Conservation (phyloP, 2,113 vertebrate genomes). For the Amphilophus citrinellus region DNA sequence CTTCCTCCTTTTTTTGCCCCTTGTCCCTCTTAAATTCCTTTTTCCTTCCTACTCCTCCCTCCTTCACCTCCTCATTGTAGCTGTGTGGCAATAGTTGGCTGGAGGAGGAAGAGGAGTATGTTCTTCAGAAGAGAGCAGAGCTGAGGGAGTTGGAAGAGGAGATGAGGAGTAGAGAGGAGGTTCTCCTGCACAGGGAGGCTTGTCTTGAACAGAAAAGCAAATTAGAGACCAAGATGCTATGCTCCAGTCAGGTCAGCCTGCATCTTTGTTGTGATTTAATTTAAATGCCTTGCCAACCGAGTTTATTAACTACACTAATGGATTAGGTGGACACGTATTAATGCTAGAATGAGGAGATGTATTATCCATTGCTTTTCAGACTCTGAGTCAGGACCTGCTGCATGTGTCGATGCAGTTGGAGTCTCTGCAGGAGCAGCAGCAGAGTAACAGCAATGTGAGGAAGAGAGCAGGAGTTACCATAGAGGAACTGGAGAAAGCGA, state of each 20-base stretch:
- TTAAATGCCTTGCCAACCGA: neutral
- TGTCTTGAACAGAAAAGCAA: slow-evolving; percentile 85
- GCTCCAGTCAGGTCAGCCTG: slow-evolving; percentile 86
- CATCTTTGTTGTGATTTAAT: neutral
- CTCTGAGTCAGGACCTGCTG: slow-evolving; percentile 85
- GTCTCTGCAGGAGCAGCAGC: slow-evolving; percentile 85
- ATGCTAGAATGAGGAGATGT: neutral
- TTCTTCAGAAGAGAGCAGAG: slow-evolving; percentile 84
- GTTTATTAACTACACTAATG: neutral
- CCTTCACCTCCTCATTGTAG: slow-evolving; percentile 67
- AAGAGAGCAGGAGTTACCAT: slow-evolving; percentile 72
- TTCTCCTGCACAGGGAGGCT: slow-evolving; percentile 84
- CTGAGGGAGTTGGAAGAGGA: slow-evolving; percentile 87
- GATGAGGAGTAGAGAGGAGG: slow-evolving; percentile 86
- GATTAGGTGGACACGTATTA: neutral
- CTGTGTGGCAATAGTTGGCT: slow-evolving; percentile 83
- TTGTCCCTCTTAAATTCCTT: neutral
- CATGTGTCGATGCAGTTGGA: slow-evolving; percentile 83
- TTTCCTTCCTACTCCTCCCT: neutral
- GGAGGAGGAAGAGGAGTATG: slow-evolving; percentile 89
- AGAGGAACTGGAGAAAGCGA: slow-evolving; percentile 83
- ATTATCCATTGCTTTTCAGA: slow-evolving; percentile 69
- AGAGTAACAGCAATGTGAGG: slow-evolving; percentile 70
- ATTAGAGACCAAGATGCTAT: slow-evolving; percentile 88
- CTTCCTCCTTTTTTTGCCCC: neutral